Evolutionary conservation across 2,113 vertebrate genomes (phyloP), one percentile per base, ranked within the genome.

Genomic region (Bujurquina vittata): DNA sequence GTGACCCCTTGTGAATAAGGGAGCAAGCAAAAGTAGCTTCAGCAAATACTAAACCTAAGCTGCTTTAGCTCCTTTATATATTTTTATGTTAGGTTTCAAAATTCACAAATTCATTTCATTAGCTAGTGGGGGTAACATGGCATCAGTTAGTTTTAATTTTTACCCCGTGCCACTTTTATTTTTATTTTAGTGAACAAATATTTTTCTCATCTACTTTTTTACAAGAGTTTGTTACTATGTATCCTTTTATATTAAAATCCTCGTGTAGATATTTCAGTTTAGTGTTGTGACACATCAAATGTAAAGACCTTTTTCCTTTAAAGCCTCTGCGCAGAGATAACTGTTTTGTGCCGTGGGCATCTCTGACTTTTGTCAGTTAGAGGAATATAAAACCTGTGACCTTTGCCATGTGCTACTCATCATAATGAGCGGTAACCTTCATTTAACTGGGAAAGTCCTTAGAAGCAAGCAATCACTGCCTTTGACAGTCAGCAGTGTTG

Each of bases 321-420:
- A 14, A 52, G 46, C 26, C 17, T 72, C 5, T 31, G 43, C 20
- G 65, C 29, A 72, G 17, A 72, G 43, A 49, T 23, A 20, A 54
- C 20, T 65, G 23, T n/a, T 63, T 20, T 58, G 54, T 5, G 59
- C 84, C 65, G 20, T 26, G 15, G 82, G 75, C 55, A 11, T 56
- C 37, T 26, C 29, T 74, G 33, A 46, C 67, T 74, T 46, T 60
- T 77, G 83, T 63, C 63, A 46, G 58, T 72, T 88, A 82, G 58
- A 85, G 85, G 87, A 89, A 79, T 75, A 81, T 75, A 84, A 76
- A 84, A 87, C 84, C 80, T 80, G 52, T 87, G 84, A 91, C 83
- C 55, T 12, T 60, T 57, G 81, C 20, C 6, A 14, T 67, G n/a
- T 55, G 58, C 23, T 55, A 4, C 22, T 78, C 69, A 0, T 80